Base-by-base conservation (phyloP, 2,888 invertebrate genomes). In the Thymelicus lineola region DNA sequence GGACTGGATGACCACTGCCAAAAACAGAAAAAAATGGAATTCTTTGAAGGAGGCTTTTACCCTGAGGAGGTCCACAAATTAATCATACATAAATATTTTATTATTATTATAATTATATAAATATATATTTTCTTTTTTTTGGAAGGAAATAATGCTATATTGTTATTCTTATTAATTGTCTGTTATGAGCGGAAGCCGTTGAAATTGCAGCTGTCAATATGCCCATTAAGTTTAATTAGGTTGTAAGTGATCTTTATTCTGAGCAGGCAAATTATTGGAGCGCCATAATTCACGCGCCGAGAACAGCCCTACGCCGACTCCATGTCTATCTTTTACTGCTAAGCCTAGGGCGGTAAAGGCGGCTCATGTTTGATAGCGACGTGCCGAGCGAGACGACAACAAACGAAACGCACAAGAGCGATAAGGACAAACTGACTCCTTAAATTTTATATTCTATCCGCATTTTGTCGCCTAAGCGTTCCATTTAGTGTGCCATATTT, bases 401-500 rank as follows among this genome's bases (percentile, higher is more conserved):
- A 83, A 75, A 74, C 74, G 73, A 72, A 75, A 74, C 71, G 69
- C 74, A 64, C 50, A 75, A 72, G 86, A 81, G 75, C 69, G 85
- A 91, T 80, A 90, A 80, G 82, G 90, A 92, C 75, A 81, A 81
- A 76, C 77, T 72, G 78, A 79, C 79, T 88, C 87, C 90, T 91
- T 91, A 90, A 91, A 92, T 91, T 93, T 93, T 92, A 92, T 93
- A 93, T 93, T 93, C 93, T 91, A 92, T 90, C 92, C 93, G 88
- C 93, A 92, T 93, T 93, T 93, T 93, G 92, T 93, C 93, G 93
- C 92, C 93, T 93, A 93, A 93, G 93, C 91, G 93, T 93, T 91
- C 92, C 92, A 92, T 93, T 93, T 93, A 93, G 93, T 93, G 93
- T 93, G 90, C 91, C 92, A 92, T 93, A 93, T 93, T 93, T 93